Conservation (phyloP, 1,140 invertebrate species). For the Aphelenchoides besseyi region DNA sequence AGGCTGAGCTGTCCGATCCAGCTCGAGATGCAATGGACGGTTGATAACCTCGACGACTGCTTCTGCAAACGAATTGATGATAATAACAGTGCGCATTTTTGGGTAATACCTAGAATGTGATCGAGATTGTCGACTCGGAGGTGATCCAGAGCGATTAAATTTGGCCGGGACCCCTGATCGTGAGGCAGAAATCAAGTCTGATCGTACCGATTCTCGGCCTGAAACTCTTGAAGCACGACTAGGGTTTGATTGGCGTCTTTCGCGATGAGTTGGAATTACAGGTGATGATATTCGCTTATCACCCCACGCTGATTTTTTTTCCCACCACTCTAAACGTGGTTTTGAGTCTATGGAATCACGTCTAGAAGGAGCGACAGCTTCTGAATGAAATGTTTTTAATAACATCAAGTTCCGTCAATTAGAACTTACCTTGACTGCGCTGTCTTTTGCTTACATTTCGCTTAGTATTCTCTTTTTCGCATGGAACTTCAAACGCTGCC, state of each 20-base stretch:
- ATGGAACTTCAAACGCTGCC: conserved; percentile 27
- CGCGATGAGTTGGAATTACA: neutral
- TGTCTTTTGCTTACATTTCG: neutral
- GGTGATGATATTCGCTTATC: neutral
- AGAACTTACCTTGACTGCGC: conserved; percentile 19
- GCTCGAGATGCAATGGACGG: neutral
- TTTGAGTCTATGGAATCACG: conserved; percentile 6
- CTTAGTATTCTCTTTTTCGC: conserved; percentile 16
- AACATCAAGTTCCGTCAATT: no score
- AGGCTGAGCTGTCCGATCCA: neutral
- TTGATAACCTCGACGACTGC: neutral
- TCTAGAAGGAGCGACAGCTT: neutral
- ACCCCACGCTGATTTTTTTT: conserved; percentile 19
- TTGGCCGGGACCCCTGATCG: neutral
- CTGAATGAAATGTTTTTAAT: neutral
- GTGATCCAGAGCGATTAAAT: neutral
- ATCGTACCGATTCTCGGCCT: neutral
- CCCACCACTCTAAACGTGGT: conserved; percentile 37
- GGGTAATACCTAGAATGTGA: conserved; percentile 8
- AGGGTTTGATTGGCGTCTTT: neutral
- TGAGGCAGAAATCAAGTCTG: neutral
- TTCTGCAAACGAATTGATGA: neutral
- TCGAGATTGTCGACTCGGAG: conserved; percentile 6
- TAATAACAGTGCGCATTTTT: neutral
- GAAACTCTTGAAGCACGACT: neutral